Percentiles rank a stretch among this genome's conserved stretches.
Conservation (phyloP, 2,888 invertebrate species). For the Lithophane socia region DNA sequence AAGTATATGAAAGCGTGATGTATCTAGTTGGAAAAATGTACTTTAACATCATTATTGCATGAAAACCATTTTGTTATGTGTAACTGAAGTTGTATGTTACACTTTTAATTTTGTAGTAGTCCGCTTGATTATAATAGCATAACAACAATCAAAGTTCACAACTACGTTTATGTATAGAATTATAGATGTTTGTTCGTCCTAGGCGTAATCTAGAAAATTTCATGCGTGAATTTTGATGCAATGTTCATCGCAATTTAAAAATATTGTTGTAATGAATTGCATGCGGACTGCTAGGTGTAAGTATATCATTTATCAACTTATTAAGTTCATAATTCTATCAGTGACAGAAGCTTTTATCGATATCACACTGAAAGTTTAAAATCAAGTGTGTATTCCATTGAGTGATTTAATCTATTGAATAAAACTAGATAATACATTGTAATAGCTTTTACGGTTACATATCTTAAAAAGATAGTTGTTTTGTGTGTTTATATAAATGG, state of each 20-base stretch:
- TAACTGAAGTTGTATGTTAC: slow-evolving; percentile 32
- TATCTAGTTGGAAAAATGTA: slow-evolving; percentile 57
- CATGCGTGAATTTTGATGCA: slow-evolving; percentile 13
- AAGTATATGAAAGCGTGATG: slow-evolving; percentile 5
- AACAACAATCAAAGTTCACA: background rate
- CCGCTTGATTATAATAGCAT: slow-evolving; percentile 27
- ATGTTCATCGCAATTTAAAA: background rate
- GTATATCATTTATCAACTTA: slow-evolving; percentile 42
- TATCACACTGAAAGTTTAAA: slow-evolving; percentile 57
- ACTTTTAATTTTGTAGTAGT: slow-evolving; percentile 36
- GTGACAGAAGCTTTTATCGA: slow-evolving; percentile 43
- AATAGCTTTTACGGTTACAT: slow-evolving; percentile 42
- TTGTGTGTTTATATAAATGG: slow-evolving; percentile 39
- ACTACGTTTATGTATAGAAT: background rate
- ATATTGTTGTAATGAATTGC: slow-evolving; percentile 27
- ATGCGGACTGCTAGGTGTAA: slow-evolving; percentile 54
- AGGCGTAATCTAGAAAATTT: slow-evolving; percentile 21
- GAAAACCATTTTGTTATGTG: slow-evolving; percentile 45
- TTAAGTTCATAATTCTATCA: slow-evolving; percentile 45
- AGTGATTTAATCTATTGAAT: slow-evolving; percentile 55
- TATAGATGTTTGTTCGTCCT: slow-evolving; percentile 15
- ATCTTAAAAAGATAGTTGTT: slow-evolving; percentile 38
- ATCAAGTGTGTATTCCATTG: slow-evolving; percentile 50
- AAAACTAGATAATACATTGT: slow-evolving; percentile 54
- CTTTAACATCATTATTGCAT: slow-evolving; percentile 65